Percentiles rank a stretch among this genome's conserved stretches.
phyloP scores from a whole-genome alignment of 2,888 invertebrate species.

The Lasioglossum malachurum region DNA sequence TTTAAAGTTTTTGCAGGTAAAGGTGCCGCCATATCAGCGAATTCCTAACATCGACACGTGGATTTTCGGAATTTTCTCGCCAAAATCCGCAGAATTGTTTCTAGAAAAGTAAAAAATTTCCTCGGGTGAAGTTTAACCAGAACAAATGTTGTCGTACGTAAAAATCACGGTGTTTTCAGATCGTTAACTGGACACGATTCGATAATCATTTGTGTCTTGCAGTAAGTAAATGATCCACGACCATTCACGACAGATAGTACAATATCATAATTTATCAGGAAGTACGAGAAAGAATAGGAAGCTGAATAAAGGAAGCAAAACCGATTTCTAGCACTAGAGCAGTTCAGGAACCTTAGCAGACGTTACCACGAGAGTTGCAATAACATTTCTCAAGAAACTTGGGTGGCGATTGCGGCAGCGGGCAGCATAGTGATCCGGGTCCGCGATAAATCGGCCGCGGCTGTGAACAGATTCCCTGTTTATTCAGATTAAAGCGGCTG shows the following conservation, averaged over 20 bases:
- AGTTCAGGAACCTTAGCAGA: background rate
- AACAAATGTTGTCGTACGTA: too few relatives aligned
- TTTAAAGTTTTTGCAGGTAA: too few relatives aligned
- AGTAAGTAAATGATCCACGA: background rate
- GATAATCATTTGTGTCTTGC: background rate
- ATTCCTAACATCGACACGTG: too few relatives aligned
- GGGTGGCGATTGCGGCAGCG: background rate
- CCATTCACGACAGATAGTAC: background rate
- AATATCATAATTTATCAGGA: background rate
- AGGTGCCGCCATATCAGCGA: too few relatives aligned
- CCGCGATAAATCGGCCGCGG: background rate
- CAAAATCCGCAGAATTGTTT: too few relatives aligned
- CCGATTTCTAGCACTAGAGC: background rate
- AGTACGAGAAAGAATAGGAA: background rate
- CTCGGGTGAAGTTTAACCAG: too few relatives aligned
- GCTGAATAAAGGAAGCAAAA: too few relatives aligned
- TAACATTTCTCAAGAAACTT: background rate
- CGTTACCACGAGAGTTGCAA: background rate
- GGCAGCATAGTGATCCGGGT: background rate
- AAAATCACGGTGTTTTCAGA: too few relatives aligned
- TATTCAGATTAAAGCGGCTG: conserved; percentile 22
- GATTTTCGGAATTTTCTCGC: too few relatives aligned
- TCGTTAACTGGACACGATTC: too few relatives aligned
- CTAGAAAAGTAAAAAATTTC: too few relatives aligned
- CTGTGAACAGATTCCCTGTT: conserved; percentile 21